Evolutionary conservation across 2,797 vertebrate species (phyloP).

Genomic region (Clarias laeviceps): DNA sequence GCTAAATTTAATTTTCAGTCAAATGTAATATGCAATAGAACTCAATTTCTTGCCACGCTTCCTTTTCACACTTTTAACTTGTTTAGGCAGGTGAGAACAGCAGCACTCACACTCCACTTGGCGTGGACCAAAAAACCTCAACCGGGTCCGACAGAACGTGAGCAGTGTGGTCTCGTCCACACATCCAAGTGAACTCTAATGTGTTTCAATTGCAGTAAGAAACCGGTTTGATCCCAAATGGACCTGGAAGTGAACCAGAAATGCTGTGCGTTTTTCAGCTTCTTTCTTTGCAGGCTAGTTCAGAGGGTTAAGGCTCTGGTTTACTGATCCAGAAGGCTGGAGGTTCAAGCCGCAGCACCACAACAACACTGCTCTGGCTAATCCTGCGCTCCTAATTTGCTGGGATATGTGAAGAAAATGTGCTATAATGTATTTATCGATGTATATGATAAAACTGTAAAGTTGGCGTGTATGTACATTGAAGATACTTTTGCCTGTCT

Average conservation of each 20-base stretch:
- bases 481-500: too few species aligned
- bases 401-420: too few species aligned
- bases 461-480: too few species aligned
- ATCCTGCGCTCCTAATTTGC: too few species aligned
- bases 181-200: background rate
- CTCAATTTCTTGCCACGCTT: conserved; percentile 43
- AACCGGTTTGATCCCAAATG: background rate
- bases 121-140: background rate
- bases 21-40: background rate
- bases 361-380: too few species aligned
- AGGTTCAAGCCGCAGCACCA: too few species aligned
- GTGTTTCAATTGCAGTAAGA: background rate
- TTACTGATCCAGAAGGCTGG: too few species aligned
- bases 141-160: conserved; percentile 57
- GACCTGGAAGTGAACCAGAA: background rate
- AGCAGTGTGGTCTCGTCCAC: conserved; percentile 45
- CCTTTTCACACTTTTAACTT: conserved; percentile 61
- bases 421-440: too few species aligned
- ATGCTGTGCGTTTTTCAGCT: background rate
- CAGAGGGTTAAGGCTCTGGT: too few species aligned
- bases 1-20: conserved; percentile 39
- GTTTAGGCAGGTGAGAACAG: conserved; percentile 51
- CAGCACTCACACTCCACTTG: background rate
- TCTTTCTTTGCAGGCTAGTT: background rate
- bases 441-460: too few species aligned